These are phyloP conservation scores for Penaeus chinensis DNA, from an alignment of 1,140 invertebrate genomes.

Conservation along the genomic window DNA sequence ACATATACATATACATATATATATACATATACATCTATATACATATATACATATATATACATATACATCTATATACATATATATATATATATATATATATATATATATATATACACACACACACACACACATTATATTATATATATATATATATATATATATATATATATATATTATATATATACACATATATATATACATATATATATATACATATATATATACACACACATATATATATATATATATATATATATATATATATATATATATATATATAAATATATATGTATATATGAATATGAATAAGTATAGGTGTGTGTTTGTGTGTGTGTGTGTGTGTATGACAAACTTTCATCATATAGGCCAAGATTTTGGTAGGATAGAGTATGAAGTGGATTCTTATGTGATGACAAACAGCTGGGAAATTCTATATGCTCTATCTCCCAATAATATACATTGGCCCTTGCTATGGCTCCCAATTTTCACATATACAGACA, in stretches of 20 bases:
- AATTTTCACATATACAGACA: too few species aligned
- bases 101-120: background rate
- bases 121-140: background rate
- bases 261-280: constrained; percentile 10
- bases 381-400: too few species aligned
- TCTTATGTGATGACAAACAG: too few species aligned
- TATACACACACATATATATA: background rate
- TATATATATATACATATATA: constrained; percentile 15
- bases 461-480: too few species aligned
- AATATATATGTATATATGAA: background rate
- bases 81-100: constrained; percentile 1
- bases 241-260: background rate
- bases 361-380: too few species aligned
- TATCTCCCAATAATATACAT: too few species aligned
- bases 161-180: constrained; percentile 15
- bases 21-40: background rate
- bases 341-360: too few species aligned
- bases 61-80: background rate
- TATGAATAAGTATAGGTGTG: too few species aligned
- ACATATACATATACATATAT: background rate
- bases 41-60: background rate
- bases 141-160: background rate
- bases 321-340: too few species aligned
- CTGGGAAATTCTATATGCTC: too few species aligned
- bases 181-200: constrained; percentile 5